Conservation (phyloP, 2,888 invertebrate genomes). For the Thymelicus acteon region DNA sequence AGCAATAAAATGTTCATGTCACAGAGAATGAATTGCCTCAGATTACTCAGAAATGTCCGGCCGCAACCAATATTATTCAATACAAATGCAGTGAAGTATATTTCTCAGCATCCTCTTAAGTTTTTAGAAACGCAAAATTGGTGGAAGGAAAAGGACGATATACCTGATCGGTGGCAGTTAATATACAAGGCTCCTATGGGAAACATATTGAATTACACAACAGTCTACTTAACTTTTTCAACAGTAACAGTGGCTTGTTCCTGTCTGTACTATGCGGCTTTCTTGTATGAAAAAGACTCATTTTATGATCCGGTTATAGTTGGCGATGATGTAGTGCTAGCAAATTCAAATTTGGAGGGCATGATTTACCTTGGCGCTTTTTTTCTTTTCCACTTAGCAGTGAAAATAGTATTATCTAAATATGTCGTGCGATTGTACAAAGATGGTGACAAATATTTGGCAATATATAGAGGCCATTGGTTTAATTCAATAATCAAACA, state of each 20-base stretch:
- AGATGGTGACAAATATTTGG: constrained; percentile 73
- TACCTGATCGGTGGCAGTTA: constrained; percentile 67
- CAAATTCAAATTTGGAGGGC: constrained; percentile 67
- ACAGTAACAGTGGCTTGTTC: constrained; percentile 54
- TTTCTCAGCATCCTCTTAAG: constrained; percentile 62
- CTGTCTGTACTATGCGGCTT: constrained; percentile 63
- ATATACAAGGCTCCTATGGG: constrained; percentile 80
- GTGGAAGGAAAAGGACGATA: constrained; percentile 66
- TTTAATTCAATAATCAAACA: constrained; percentile 64
- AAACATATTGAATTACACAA: constrained; percentile 57
- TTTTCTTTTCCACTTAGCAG: constrained; percentile 61
- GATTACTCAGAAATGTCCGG: constrained; percentile 52
- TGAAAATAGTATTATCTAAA: constrained; percentile 69
- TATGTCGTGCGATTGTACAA: constrained; percentile 74
- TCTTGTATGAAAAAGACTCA: constrained; percentile 58
- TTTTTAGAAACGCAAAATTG: constrained; percentile 66
- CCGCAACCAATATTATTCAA: constrained; percentile 50
- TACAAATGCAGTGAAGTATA: constrained; percentile 51
- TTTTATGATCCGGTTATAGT: constrained; percentile 63
- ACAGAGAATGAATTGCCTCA: constrained; percentile 59
- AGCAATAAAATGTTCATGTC: not conserved
- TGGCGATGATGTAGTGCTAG: constrained; percentile 67
- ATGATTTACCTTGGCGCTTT: constrained; percentile 68
- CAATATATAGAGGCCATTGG: constrained; percentile 68
- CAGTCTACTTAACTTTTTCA: constrained; percentile 66